Evolutionary conservation across 2,113 vertebrate genomes (phyloP).

Genomic region (Columbina picui): DNA sequence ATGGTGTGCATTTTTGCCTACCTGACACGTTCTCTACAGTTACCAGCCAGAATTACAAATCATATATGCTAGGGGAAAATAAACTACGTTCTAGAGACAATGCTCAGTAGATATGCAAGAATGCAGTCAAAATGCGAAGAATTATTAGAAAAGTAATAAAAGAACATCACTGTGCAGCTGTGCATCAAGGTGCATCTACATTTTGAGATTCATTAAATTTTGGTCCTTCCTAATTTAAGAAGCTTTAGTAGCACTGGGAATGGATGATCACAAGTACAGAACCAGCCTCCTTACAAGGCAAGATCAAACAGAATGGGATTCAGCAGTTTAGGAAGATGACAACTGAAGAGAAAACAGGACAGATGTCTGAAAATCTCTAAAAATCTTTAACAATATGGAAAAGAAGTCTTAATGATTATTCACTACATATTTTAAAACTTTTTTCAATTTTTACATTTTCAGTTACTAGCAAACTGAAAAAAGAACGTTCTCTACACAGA

Average conservation of each 20-base stretch:
- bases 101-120: not conserved
- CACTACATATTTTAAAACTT: not conserved
- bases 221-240: not conserved
- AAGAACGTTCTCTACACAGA: not conserved
- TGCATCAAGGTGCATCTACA: not conserved
- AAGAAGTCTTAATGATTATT: not conserved
- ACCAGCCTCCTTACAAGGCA: not conserved
- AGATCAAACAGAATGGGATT: not conserved
- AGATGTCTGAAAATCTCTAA: not conserved
- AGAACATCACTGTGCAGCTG: not conserved
- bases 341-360: not conserved
- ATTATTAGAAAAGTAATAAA: not conserved
- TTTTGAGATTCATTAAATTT: not conserved
- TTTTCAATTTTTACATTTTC: not conserved
- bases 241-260: not conserved
- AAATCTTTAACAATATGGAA: not conserved
- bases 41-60: not conserved
- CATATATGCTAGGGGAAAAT: rapidly evolving
- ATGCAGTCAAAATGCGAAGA: not conserved
- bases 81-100: not conserved
- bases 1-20: not conserved
- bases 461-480: not conserved
- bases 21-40: not conserved
- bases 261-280: not conserved
- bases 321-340: not conserved